Conservation (phyloP, 2,113 vertebrate species). For the Actenoides lindsayi region DNA sequence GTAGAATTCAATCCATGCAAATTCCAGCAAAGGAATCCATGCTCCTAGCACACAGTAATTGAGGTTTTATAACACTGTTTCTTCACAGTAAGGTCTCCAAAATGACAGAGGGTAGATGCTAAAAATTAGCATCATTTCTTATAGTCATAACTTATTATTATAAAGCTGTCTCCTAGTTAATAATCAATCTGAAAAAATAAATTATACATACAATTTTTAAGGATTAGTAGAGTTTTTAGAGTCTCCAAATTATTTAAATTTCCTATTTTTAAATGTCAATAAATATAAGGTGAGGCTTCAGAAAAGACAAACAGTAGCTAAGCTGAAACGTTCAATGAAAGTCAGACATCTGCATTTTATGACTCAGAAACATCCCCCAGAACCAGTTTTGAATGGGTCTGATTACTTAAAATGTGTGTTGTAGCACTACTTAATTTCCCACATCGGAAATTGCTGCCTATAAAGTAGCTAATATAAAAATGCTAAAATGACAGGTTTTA, state of each 20-base stretch:
- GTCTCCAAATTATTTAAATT: neutral
- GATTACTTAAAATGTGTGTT: neutral
- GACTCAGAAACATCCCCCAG: neutral
- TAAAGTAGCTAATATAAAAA: neutral
- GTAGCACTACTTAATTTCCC: neutral
- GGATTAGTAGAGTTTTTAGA: neutral
- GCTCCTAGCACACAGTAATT: neutral
- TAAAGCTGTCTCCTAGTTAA: neutral
- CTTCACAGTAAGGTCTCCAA: neutral
- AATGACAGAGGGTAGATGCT: neutral
- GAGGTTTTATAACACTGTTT: neutral
- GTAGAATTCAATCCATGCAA: neutral
- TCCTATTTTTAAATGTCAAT: neutral
- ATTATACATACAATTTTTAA: neutral
- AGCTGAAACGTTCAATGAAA: neutral
- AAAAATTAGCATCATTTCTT: neutral
- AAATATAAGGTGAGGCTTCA: neutral
- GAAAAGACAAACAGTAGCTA: neutral
- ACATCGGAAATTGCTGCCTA: neutral
- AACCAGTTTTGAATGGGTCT: neutral
- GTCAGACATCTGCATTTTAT: neutral
- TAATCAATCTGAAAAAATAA: neutral
- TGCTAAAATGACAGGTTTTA: neutral
- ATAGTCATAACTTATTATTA: neutral
- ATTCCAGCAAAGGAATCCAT: neutral